phyloP scores from a whole-genome alignment of 2,888 invertebrate species.

The Dinocampus coccinellae region DNA sequence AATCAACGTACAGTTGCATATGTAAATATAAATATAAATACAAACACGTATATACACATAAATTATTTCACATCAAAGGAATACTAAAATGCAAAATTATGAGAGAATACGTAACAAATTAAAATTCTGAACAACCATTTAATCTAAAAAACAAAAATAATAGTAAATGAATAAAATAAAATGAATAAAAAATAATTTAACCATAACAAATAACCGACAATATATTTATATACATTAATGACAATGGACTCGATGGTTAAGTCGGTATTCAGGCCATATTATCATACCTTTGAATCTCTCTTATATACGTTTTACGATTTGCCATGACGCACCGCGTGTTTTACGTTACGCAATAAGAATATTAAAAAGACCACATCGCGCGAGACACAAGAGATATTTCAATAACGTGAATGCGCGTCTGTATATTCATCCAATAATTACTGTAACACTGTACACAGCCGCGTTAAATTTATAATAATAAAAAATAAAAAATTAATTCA shows the following conservation, averaged over 20 bases:
- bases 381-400: conserved; percentile 13
- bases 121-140: conserved; percentile 12
- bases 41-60: neutral
- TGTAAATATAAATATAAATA: neutral
- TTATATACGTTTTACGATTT: conserved; percentile 16
- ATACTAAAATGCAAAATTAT: conserved; percentile 2
- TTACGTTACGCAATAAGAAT: conserved; percentile 51
- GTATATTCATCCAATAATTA: conserved; percentile 24
- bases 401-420: conserved; percentile 40
- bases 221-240: neutral
- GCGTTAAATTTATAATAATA: neutral
- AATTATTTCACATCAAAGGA: neutral
- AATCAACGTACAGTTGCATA: conserved; percentile 10
- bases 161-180: neutral
- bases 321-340: conserved; percentile 32
- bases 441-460: conserved; percentile 2
- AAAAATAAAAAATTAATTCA: neutral
- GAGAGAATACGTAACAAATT: conserved; percentile 3
- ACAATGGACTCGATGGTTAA: conserved; percentile 19
- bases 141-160: neutral
- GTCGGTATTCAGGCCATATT: conserved; percentile 27
- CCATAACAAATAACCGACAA: neutral
- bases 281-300: conserved; percentile 1
- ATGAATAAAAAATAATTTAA: conserved; percentile 1
- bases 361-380: conserved; percentile 45